Evolutionary conservation across 2,888 invertebrate species (phyloP).

Genomic region (Heliothis peltigera): DNA sequence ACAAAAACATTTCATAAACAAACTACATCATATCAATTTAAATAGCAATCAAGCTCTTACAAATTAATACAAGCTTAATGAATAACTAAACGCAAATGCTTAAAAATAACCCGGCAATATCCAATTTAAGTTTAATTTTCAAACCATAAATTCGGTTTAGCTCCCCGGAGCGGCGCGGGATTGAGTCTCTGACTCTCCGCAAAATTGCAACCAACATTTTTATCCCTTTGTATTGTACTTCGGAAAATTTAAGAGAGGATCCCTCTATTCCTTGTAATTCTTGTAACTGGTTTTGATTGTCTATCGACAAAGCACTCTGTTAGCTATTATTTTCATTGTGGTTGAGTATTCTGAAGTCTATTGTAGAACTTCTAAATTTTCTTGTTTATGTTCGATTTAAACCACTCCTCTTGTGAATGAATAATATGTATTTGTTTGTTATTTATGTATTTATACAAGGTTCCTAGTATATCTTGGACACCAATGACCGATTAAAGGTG

Average conservation of each 20-base stretch:
- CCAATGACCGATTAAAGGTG: too few relatives aligned
- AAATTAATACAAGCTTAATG: constrained; percentile 72
- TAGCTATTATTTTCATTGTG: constrained; percentile 66
- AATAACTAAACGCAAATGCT: constrained; percentile 82
- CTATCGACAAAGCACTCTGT: constrained; percentile 67
- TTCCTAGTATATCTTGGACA: constrained; percentile 11
- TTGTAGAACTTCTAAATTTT: constrained; percentile 67
- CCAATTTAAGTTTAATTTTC: constrained; percentile 89
- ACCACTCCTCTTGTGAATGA: constrained; percentile 53
- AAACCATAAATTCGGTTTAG: constrained; percentile 88
- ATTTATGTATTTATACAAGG: constrained; percentile 9
- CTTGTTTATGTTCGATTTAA: constrained; percentile 54
- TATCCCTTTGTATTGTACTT: constrained; percentile 85
- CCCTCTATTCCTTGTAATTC: constrained; percentile 80
- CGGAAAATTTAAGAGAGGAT: constrained; percentile 78
- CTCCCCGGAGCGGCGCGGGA: constrained; percentile 82
- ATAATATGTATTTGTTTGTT: constrained; percentile 38
- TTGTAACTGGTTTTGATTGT: constrained; percentile 80
- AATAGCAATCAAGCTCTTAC: constrained; percentile 52
- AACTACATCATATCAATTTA: too few relatives aligned
- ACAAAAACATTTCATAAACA: too few relatives aligned
- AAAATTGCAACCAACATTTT: constrained; percentile 86
- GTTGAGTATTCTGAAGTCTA: constrained; percentile 67
- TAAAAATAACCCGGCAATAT: constrained; percentile 84
- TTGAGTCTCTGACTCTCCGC: constrained; percentile 79